Evolutionary conservation across 2,113 vertebrate species (phyloP).

Genomic region (Romanogobio albipinnatus): DNA sequence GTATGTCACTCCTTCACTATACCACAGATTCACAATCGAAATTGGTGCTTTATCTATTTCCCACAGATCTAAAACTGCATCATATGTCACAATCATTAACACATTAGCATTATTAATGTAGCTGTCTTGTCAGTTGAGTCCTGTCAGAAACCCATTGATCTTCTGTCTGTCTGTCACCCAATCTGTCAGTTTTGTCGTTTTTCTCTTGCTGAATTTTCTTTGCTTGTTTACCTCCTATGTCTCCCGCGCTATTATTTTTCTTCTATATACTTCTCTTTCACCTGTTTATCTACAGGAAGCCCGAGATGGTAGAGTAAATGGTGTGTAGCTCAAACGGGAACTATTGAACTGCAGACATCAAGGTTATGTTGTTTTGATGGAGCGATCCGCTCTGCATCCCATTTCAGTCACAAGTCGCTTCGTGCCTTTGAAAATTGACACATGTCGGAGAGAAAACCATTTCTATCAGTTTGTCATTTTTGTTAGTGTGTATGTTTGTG

Average conservation of each 20-base stretch:
- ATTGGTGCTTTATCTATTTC: neutral
- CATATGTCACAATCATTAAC: neutral
- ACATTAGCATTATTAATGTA: constrained; percentile 17
- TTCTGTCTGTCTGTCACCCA: constrained; percentile 10
- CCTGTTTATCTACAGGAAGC: constrained; percentile 23
- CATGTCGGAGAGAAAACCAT: constrained; percentile 11
- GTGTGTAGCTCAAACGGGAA: constrained; percentile 18
- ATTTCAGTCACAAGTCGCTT: neutral
- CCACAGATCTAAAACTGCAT: neutral
- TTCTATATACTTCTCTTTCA: neutral
- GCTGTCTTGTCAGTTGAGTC: neutral
- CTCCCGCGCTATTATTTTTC: constrained; percentile 24
- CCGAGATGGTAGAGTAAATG: neutral
- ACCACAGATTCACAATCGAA: neutral
- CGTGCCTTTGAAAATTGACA: constrained; percentile 7
- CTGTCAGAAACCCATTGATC: constrained; percentile 28
- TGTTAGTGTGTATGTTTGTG: neutral
- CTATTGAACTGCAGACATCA: constrained; percentile 35
- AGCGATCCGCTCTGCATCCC: neutral
- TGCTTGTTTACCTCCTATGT: neutral
- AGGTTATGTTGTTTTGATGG: constrained; percentile 40
- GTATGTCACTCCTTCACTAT: neutral
- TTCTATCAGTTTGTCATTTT: constrained; percentile 20
- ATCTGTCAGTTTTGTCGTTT: constrained; percentile 18
- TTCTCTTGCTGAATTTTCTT: neutral